These are phyloP conservation scores for Acronicta alni DNA, from an alignment of 2,888 invertebrate species.

Conservation along the genomic window DNA sequence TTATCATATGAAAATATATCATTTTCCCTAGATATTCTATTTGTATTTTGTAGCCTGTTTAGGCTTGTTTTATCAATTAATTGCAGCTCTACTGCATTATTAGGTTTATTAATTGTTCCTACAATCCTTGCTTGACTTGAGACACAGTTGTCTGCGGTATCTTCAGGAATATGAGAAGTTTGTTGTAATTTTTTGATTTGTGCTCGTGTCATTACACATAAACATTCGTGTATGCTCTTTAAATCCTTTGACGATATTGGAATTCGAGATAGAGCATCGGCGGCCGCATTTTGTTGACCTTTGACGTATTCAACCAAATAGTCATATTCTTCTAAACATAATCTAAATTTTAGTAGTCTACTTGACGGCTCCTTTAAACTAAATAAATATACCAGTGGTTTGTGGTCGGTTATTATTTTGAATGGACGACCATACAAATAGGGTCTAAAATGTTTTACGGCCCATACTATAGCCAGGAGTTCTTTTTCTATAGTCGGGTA, in stretches of 20 bases:
- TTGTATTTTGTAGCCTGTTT: background rate
- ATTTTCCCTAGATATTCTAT: background rate
- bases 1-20: background rate
- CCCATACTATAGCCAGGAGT: conserved; percentile 5
- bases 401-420: background rate
- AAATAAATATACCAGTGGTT: conserved; percentile 1
- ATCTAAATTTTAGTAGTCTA: conserved; percentile 2
- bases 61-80: background rate
- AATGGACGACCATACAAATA: conserved; percentile 5
- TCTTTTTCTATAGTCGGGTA: conserved; percentile 7
- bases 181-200: background rate
- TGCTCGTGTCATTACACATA: conserved; percentile 1
- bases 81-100: background rate
- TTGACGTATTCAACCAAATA: background rate
- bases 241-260: background rate
- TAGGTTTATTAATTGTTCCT: background rate
- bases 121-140: background rate
- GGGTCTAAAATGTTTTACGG: no score
- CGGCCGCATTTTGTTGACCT: background rate
- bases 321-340: background rate
- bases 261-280: background rate
- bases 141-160: no score
- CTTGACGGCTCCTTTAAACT: conserved; percentile 4
- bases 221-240: background rate
- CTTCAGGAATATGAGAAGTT: background rate